phyloP scores from a whole-genome alignment of 2,888 invertebrate genomes.

The Mesorhabditis belari region DNA sequence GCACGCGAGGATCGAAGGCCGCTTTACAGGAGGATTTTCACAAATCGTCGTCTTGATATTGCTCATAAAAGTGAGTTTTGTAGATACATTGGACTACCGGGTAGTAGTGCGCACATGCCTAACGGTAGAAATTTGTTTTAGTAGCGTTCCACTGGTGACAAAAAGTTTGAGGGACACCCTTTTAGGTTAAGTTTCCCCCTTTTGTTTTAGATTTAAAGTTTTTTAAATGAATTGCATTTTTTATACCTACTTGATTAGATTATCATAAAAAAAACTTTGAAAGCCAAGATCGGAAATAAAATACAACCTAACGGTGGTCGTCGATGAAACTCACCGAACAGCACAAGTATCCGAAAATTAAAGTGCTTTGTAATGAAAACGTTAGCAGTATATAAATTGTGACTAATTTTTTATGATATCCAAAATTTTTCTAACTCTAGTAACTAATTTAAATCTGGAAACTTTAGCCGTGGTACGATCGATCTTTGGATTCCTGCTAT shows the following conservation, averaged over 20 bases:
- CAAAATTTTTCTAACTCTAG: too few species aligned
- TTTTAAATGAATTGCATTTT: background rate
- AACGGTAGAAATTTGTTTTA: too few species aligned
- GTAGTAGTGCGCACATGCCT: too few species aligned
- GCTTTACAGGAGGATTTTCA: conserved; percentile 48
- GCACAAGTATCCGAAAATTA: too few species aligned
- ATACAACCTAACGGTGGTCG: too few species aligned
- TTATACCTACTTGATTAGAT: background rate
- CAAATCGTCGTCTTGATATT: conserved; percentile 47
- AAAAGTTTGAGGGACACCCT: too few species aligned
- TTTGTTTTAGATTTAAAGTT: conserved; percentile 1
- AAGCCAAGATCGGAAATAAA: too few species aligned
- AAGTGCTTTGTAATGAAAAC: too few species aligned
- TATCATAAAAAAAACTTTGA: background rate
- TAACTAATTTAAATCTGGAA: background rate
- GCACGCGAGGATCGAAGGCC: conserved; percentile 39
- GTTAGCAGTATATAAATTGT: too few species aligned
- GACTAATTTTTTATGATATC: too few species aligned
- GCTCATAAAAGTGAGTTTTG: conserved; percentile 40
- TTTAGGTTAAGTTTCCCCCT: background rate
- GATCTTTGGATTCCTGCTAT: conserved; percentile 41
- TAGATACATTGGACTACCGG: too few species aligned
- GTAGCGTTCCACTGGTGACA: too few species aligned
- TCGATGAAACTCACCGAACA: background rate
- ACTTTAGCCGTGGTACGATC: conserved; percentile 38